Base-by-base conservation (phyloP, 2,113 vertebrate genomes). In the Lethenteron reissneri region DNA sequence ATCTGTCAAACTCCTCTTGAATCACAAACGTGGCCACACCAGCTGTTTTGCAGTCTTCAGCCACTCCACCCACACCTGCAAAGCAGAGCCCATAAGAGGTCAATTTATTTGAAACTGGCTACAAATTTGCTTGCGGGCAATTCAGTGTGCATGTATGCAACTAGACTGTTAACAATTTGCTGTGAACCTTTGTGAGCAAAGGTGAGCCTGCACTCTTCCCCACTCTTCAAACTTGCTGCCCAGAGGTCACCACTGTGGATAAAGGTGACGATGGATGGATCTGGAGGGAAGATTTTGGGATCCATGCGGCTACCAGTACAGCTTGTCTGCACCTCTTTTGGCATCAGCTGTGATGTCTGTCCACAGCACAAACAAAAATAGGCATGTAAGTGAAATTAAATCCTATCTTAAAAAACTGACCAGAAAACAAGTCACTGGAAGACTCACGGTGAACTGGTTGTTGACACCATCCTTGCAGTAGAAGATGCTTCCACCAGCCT, bases 401-500 rank as follows among this genome's bases (percentile, higher is more conserved):
- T 41, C 41, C 5, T 41, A 41, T 41, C 41, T 41, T 41, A 41
- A 41, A 41, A 41, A 41, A 41, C 41, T 41, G 41, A 41, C 41
- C 4, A 41, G 41, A 41, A 41, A 41, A 41, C 41, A 41, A 41
- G 41, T 41, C 41, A 41, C 41, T 9, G 64, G 8, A 71, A 72
- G 8, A 79, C 90, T 88, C 83, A 97, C 92, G 74, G 92, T 88
- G 80, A 97, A 97, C 11, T 90, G 87, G 1, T 95, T 94, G 78
- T 83, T 85, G 77, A 88, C 88, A 0, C 92, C 92, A 1, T 97
- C 92, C 11, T 85, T 83, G 76, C 92, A 97, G 72, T 92, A 90
- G 77, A 95, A 97, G 76, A 97, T 88, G 81, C 92, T 97, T 75
- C 92, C 96, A 83, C 86, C 95, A 79, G 92, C 92, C 83, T 96